phyloP scores from a whole-genome alignment of 2,888 invertebrate genomes.

The Cecidostiba fungosa region DNA sequence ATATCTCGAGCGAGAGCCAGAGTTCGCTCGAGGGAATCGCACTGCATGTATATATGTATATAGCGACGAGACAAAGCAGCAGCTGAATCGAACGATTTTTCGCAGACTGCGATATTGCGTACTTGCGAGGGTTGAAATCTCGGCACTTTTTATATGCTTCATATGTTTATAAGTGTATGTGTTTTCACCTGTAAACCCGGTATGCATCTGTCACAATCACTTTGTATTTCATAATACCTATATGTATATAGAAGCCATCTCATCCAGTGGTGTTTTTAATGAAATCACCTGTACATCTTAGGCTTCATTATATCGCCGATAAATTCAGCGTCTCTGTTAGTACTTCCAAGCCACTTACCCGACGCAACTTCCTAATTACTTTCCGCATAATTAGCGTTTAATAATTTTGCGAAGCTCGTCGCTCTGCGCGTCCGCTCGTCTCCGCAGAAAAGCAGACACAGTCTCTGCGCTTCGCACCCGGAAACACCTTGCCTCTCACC shows the following conservation, averaged over 20 bases:
- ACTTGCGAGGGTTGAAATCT: too few relatives aligned
- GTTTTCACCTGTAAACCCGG: neutral
- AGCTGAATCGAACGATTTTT: conserved; percentile 31
- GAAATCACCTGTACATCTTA: neutral
- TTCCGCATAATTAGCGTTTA: conserved; percentile 62
- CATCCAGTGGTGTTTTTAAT: neutral
- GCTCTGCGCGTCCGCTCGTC: neutral
- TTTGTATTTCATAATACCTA: too few relatives aligned
- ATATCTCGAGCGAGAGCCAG: conserved; percentile 13
- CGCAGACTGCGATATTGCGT: conserved; percentile 7
- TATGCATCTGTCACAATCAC: neutral
- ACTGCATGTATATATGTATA: too few relatives aligned
- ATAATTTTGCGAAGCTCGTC: conserved; percentile 52
- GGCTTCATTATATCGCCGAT: conserved; percentile 17
- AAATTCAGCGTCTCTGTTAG: conserved; percentile 31
- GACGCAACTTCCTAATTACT: conserved; percentile 55
- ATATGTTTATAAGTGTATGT: neutral
- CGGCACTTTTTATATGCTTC: too few relatives aligned
- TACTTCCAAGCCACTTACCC: conserved; percentile 57
- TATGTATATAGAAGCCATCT: too few relatives aligned
- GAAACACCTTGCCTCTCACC: neutral
- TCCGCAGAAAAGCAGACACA: neutral
- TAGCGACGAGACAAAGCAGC: neutral
- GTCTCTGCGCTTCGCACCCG: neutral
- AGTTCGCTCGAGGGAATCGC: neutral